Evolutionary conservation across 2,113 vertebrate species (phyloP).

Genomic region (Coracopsis vasa): DNA sequence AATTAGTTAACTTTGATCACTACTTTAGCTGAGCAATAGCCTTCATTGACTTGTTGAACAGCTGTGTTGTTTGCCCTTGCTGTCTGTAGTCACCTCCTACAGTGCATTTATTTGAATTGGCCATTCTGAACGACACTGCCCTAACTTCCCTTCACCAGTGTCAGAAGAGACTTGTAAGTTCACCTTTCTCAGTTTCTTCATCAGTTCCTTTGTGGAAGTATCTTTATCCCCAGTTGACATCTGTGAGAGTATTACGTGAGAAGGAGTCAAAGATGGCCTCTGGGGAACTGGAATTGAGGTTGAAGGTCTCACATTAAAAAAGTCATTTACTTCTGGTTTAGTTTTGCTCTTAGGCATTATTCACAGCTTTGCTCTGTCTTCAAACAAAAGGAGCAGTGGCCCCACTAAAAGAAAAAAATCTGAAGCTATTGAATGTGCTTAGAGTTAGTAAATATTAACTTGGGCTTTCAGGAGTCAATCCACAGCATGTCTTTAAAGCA

Average conservation of each 20-base stretch:
- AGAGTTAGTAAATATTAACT: slow-evolving; percentile 61
- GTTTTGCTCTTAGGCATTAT: slow-evolving; percentile 60
- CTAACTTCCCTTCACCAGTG: not conserved
- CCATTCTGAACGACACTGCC: not conserved
- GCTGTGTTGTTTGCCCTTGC: not conserved
- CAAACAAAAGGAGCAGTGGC: slow-evolving; percentile 52
- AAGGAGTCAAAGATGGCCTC: slow-evolving; percentile 45
- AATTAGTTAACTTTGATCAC: not conserved
- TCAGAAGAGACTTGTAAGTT: not conserved
- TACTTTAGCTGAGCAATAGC: not conserved
- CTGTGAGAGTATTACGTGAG: not conserved
- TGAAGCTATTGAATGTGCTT: slow-evolving; percentile 36
- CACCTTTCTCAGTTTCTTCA: not conserved
- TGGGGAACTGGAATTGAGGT: slow-evolving; percentile 61
- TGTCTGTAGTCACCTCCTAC: not conserved
- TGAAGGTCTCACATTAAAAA: slow-evolving; percentile 59
- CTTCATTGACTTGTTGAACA: not conserved
- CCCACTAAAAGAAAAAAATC: slow-evolving; percentile 28
- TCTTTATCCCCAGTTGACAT: not conserved
- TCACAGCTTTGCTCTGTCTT: slow-evolving; percentile 53
- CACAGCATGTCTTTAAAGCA: not conserved
- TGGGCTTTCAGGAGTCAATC: slow-evolving; percentile 8
- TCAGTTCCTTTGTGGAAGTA: not conserved
- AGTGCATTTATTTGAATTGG: not conserved
- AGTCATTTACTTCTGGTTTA: slow-evolving; percentile 46